phyloP scores from a whole-genome alignment of 1,140 invertebrate species.

The Pantala flavescens region DNA sequence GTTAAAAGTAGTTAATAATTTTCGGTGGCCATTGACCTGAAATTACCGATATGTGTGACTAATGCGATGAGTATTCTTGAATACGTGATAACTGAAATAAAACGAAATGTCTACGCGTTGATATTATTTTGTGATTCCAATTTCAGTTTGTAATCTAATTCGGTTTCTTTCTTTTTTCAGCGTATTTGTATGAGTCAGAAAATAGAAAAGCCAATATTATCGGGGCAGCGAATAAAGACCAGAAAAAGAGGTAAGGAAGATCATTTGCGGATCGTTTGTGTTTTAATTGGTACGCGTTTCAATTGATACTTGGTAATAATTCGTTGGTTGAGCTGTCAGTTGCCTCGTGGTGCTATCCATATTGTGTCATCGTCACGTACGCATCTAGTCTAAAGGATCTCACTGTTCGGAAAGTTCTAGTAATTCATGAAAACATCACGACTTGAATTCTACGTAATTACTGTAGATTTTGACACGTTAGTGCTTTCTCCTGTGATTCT shows the following conservation, averaged over 20 bases:
- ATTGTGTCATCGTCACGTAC: neutral
- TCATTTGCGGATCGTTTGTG: constrained; percentile 16
- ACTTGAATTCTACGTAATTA: neutral
- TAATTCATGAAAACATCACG: constrained; percentile 19
- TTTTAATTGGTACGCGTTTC: constrained; percentile 11
- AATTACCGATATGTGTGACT: no score
- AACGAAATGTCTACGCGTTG: neutral
- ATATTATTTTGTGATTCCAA: constrained; percentile 26
- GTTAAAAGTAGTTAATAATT: no score
- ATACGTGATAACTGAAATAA: neutral
- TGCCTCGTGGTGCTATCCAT: neutral
- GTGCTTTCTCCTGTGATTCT: no score
- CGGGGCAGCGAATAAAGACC: constrained; percentile 99
- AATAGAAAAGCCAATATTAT: constrained; percentile 98
- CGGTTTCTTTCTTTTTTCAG: constrained; percentile 52
- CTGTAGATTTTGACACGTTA: no score
- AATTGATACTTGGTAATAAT: neutral
- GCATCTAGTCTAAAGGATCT: neutral
- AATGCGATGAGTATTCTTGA: no score
- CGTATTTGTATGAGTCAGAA: constrained; percentile 99
- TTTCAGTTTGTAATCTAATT: no score
- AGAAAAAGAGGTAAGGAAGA: constrained; percentile 87
- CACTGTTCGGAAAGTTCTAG: neutral
- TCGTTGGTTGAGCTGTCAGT: neutral
- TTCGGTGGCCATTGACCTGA: no score